Evolutionary conservation across 2,888 invertebrate species (phyloP), one percentile per base, ranked within the genome.

Genomic region (Zaprionus lineosus): DNA sequence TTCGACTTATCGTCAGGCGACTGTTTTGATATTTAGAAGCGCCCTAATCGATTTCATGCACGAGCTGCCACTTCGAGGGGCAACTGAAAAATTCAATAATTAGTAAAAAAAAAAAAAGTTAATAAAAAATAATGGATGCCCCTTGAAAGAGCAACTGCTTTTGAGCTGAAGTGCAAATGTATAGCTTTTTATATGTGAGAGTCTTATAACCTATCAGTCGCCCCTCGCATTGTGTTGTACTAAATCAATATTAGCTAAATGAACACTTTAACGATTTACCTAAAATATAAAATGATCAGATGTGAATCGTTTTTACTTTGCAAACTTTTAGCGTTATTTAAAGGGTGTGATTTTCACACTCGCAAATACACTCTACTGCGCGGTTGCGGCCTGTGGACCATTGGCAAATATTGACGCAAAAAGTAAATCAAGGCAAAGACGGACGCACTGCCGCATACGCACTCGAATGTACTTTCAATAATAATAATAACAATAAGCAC

Each of bases 261-360:
- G 6, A 39, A 26, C 40, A 50, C 8, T 31, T 36, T n/a, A 37
- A 44, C 21, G n/a, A 59, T 59, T 46, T 52, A 31, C 44, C 16
- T 7, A 14, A 59, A 41, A 55, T 53, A 36, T 24, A 55, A 36
- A 24, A 55, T 24, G 26, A 48, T n/a, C n/a, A 31, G 37, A 24
- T 39, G 15, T 43, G 11, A 52, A 47, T n/a, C n/a, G 46, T 47
- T 21, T n/a, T 29, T 41, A 39, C 37, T 47, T 47, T 18, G 36
- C 57, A 47, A 48, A 41, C 52, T 52, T 28, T 75, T 58, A 84
- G 61, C 67, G 44, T 26, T 33, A 68, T 33, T 53, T 19, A 43
- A 57, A 21, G 59, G 71, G 76, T 83, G 86, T 83, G 84, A 85
- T 60, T 58, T 70, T 78, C 18, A 55, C 76, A 50, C 57, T 53